Evolutionary conservation across 2,797 vertebrate genomes (phyloP), one percentile per base, ranked within the genome.

Genomic region (Chrosomus eos): DNA sequence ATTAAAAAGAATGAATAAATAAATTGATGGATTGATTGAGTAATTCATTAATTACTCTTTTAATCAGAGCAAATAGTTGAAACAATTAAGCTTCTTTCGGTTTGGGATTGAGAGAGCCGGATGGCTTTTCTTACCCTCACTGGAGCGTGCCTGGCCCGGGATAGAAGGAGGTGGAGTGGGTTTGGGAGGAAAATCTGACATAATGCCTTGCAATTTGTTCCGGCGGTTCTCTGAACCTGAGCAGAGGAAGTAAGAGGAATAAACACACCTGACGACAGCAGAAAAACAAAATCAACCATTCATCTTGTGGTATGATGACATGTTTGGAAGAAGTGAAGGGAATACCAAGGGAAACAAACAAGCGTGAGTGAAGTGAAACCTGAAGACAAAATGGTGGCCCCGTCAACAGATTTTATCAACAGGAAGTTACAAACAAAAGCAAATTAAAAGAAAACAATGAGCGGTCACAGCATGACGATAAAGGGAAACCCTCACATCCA

Each of bases 121-220:
- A 60, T 5, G 64, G 14, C 31, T 82, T 9, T 21, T 87, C 88
- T 93, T 94, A 97, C 97, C 97, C 95, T 97, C 97, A 3, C 94
- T 94, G 0, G 96, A 90, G 72, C 96, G 95, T 89, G 93, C 90
- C 91, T 94, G 96, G 87, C 95, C 95, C 1, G 96, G 92, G 85
- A 95, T 93, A 72, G 95, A 93, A 5, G 96, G 93, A 0, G 96
- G 94, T 1, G 95, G 91, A 2, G 94, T 90, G 40, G 96, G 93
- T 93, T 97, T 97, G 4, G 95, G 92, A 55, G 96, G 94, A 85
- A 97, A 96, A 90, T 98, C 96, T 1, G 97, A 96, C 92, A 98
- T 94, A 91, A 97, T 96, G 48, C 96, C 96, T 93, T 96, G 96
- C 85, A 97, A 93, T 92, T 97, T 97, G 93, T 97, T 97, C 89